Conservation (phyloP, 2,888 invertebrate genomes). For the Eristalis arbustorum region DNA sequence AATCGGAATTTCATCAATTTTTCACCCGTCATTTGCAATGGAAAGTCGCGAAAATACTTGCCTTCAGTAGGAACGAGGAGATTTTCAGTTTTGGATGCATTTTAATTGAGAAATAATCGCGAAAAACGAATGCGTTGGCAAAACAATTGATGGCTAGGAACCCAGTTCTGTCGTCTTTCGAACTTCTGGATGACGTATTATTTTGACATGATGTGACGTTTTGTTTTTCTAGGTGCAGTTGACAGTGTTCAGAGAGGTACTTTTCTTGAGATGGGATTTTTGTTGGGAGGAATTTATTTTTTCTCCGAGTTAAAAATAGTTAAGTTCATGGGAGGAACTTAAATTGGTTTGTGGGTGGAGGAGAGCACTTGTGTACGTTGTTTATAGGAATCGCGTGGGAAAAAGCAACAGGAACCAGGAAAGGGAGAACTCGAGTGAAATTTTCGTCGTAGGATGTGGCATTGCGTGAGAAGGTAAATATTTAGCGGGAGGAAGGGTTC, state of each 20-base stretch:
- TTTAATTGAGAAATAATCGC: conserved; percentile 46
- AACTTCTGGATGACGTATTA: conserved; percentile 49
- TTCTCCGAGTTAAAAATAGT: not conserved
- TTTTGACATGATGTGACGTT: conserved; percentile 58
- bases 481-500: no score
- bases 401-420: no score
- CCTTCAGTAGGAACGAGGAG: conserved; percentile 86
- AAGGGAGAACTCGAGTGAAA: no score
- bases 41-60: conserved; percentile 78
- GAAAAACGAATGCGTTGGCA: conserved; percentile 65
- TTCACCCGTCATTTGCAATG: conserved; percentile 27
- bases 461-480: no score
- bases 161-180: conserved; percentile 47
- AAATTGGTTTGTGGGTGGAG: no score
- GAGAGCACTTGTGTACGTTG: no score
- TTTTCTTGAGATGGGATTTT: not conserved
- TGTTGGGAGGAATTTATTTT: not conserved
- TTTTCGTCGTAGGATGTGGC: no score
- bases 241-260: conserved; percentile 7
- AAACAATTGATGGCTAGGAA: conserved; percentile 43
- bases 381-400: no score
- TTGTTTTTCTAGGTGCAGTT: not conserved
- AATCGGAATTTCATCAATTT: not conserved
- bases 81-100: conserved; percentile 89
- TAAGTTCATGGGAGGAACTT: no score